phyloP scores from a whole-genome alignment of 2,888 invertebrate genomes.

The Selenia dentaria region DNA sequence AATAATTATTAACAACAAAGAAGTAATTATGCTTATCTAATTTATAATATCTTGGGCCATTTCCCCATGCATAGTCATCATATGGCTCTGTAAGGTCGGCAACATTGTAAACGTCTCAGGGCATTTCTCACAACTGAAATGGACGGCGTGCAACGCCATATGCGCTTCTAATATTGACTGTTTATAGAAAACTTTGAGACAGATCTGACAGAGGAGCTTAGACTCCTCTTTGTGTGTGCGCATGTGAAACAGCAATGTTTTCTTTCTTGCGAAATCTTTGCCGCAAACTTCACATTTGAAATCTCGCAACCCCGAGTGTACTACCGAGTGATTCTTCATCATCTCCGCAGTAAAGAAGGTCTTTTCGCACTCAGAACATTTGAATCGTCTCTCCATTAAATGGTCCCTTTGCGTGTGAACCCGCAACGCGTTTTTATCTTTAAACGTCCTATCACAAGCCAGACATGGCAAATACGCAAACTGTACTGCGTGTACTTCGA shows the following conservation, averaged over 20 bases:
- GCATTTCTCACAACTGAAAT: conserved; percentile 2
- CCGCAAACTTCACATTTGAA: conserved; percentile 43
- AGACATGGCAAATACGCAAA: conserved; percentile 37
- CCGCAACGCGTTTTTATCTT: conserved; percentile 33
- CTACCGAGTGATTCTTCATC: conserved; percentile 45
- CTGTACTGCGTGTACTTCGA: conserved; percentile 14
- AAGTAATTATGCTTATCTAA: too few species aligned
- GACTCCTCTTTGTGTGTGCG: conserved; percentile 34
- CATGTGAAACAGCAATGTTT: conserved; percentile 36
- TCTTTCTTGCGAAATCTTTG: conserved; percentile 40
- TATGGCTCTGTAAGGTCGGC: conserved; percentile 2
- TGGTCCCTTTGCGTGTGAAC: conserved; percentile 52
- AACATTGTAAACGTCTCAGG: background rate
- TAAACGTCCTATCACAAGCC: conserved; percentile 48
- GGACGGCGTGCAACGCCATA: background rate
- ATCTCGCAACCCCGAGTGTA: conserved; percentile 39
- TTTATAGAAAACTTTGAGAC: conserved; percentile 6
- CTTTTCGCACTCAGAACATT: conserved; percentile 45
- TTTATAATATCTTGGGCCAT: too few species aligned
- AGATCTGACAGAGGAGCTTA: conserved; percentile 38
- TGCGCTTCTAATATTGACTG: conserved; percentile 1
- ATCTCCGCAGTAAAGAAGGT: conserved; percentile 39
- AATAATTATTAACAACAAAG: too few species aligned
- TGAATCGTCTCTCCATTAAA: conserved; percentile 47
- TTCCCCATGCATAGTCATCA: conserved; percentile 6